Base-by-base conservation (phyloP, 2,797 vertebrate genomes). In the Mionectes olivaceus region DNA sequence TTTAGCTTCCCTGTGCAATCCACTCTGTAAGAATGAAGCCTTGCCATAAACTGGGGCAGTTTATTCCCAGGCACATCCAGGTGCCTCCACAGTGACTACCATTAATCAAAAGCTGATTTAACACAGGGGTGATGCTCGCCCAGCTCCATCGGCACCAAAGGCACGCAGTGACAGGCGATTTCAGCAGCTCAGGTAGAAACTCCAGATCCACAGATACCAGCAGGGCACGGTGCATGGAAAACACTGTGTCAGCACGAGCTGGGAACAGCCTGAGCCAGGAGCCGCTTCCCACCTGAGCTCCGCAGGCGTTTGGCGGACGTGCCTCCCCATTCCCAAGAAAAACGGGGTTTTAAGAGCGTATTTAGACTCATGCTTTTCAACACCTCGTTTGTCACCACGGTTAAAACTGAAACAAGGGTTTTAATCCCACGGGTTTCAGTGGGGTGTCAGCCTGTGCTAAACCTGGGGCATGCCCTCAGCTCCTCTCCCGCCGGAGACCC, bases 21-120 rank as follows among this genome's bases (percentile, higher is more conserved):
- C 33, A 9, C 5, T n/a, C 33, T 21, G 19, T 11, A 19, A 44
- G 22, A 46, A 28, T 0, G 0, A 78, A 82, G n/a, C 7, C 18
- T 13, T 10, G 13, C 9, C 28, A 56, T 30, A 73, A 83, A 85
- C 0, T 1, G 4, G 47, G 19, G 30, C 14, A 17, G 30, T 35
- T 85, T 55, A 30, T 85, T 68, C 83, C 59, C 89, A 90, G 57
- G 10, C 7, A 24, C 1, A 15, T 23, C 30, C 53, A 53, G 53
- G 59, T 60, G 28, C 64, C 64, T 10, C 13, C 1, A 0, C 0
- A 2, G 35, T 0, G 7, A 41, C 28, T 19, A 25, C 28, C 19
- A 2, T 13, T 11, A 25, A 84, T 22, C 39, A 39, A 27, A 50
- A 53, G 23, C 25, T 47, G 57, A 14, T 70, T 81, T 56, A 47